Evolutionary conservation across 2,113 vertebrate species (phyloP).

Genomic region (Heterocephalus glaber): DNA sequence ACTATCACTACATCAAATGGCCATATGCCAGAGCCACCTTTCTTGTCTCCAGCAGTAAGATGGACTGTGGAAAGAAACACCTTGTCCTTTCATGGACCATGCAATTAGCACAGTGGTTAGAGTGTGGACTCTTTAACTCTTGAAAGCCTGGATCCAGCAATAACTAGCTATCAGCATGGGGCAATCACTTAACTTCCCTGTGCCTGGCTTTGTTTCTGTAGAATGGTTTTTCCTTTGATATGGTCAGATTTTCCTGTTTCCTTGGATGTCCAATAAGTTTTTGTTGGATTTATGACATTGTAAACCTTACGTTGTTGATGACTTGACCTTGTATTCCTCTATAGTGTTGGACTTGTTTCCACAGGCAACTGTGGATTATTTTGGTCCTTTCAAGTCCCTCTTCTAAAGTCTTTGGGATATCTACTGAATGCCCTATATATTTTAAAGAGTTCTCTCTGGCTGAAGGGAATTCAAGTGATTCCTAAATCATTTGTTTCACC

Average conservation of each 20-base stretch:
- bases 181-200: background rate
- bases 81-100: background rate
- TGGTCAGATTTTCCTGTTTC: background rate
- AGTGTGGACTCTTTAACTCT: background rate
- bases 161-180: background rate
- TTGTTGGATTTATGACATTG: slow-evolving; percentile 5
- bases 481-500: slow-evolving; percentile 21
- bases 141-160: background rate
- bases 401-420: background rate
- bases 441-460: background rate
- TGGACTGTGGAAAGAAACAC: background rate
- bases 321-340: background rate
- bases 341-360: slow-evolving; percentile 29
- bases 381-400: background rate
- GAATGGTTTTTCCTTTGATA: slow-evolving; percentile 4
- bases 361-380: background rate
- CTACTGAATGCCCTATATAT: background rate
- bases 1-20: background rate
- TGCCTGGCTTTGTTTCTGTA: slow-evolving; percentile 11
- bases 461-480: background rate
- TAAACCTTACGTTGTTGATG: slow-evolving; percentile 15
- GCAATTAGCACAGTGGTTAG: background rate
- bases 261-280: background rate
- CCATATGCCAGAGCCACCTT: background rate
- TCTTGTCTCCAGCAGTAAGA: background rate